Conservation (phyloP, 2,797 vertebrate genomes). For the Staurois parvus region DNA sequence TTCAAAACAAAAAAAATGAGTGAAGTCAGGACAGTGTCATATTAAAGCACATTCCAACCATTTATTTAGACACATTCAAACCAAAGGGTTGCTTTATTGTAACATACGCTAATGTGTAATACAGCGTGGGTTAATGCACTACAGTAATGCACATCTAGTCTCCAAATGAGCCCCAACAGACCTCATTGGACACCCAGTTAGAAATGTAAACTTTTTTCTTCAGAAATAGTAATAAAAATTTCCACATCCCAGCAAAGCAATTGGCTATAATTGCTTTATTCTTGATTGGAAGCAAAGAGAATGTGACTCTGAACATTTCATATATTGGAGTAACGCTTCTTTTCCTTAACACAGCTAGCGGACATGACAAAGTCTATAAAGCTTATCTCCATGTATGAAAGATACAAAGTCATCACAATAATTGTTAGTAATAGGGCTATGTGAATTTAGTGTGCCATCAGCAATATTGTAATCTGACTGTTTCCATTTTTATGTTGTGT, state of each 20-base stretch:
- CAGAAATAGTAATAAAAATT: no score
- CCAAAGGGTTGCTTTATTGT: no score
- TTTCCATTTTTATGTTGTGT: background rate
- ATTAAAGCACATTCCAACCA: no score
- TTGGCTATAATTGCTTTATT: background rate
- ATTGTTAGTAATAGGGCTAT: constrained; percentile 43
- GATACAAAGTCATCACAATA: constrained; percentile 45
- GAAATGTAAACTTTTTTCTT: no score
- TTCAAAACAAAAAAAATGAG: no score
- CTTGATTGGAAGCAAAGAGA: constrained; percentile 14
- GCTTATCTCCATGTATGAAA: constrained; percentile 39
- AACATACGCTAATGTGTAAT: no score
- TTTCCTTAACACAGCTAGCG: constrained; percentile 38
- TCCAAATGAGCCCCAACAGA: no score
- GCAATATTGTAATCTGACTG: constrained; percentile 9
- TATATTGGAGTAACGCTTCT: background rate
- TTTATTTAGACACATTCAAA: no score
- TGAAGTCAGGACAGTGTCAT: no score
- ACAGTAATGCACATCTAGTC: no score
- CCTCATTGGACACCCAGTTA: no score
- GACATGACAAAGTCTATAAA: constrained; percentile 47
- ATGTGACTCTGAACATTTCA: background rate
- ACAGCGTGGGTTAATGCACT: no score
- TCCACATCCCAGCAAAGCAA: background rate
- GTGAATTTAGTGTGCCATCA: constrained; percentile 13